Evolutionary conservation across 2,113 vertebrate species (phyloP), one percentile per base, ranked within the genome.

Genomic region (Amphilophus citrinellus): DNA sequence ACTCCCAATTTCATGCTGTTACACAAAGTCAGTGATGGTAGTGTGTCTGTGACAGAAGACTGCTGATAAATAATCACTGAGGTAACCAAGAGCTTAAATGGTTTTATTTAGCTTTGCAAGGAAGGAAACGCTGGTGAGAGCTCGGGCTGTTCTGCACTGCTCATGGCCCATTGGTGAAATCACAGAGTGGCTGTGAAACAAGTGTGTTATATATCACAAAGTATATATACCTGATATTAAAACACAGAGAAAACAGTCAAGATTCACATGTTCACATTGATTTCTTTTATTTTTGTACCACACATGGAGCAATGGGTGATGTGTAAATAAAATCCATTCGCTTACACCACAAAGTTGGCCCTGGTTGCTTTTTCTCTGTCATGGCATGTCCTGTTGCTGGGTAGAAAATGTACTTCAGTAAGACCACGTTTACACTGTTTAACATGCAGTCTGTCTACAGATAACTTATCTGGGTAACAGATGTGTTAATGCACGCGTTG

Each of bases 311-410:
- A 77, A 37, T 85, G 57, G 58, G 66, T 66, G 77, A 89, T 84
- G 88, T 92, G 89, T 93, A 91, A 91, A 95, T 94, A 94, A 95
- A 94, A 87, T 62, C 17, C 27, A 82, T 65, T 91, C 30, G 85
- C 87, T 92, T 92, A 89, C 89, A 91, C 90, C 78, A 88, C 14
- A 14, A 76, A 2, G 53, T 60, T 7, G 11, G 57, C n/a, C 37
- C 11, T 79, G 44, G 24, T 80, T 57, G 10, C 75, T 80, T 80
- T 27, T 86, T 80, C 13, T 76, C 24, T 13, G 50, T 61, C 3
- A 2, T 73, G 32, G 27, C 13, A 18, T 32, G 3, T 53, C 24
- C 50, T 56, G 68, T 73, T 73, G n/a, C 10, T 56, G 47, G 0
- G 17, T 73, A 0, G 50, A 30, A 57, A n/a, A 10, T 57, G 8